phyloP scores from a whole-genome alignment of 1,140 invertebrate species.

The Paraescarpia echinospica region DNA sequence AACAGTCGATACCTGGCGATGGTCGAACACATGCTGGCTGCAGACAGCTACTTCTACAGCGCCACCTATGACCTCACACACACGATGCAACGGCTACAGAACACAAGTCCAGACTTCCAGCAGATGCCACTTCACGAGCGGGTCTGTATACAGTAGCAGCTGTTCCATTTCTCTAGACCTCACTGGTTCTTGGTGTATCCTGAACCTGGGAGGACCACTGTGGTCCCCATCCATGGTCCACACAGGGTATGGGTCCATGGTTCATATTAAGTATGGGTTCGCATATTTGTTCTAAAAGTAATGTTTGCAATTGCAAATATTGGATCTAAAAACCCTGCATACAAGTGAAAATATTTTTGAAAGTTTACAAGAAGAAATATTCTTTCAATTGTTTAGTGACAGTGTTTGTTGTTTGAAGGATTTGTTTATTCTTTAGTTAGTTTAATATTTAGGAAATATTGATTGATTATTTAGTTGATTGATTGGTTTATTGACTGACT shows the following conservation, averaged over 20 bases:
- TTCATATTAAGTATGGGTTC: too few relatives aligned
- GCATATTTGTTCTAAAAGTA: background rate
- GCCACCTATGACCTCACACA: conserved; percentile 93
- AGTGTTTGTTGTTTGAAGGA: background rate
- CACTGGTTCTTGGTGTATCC: too few relatives aligned
- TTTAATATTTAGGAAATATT: background rate
- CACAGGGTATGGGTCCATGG: too few relatives aligned
- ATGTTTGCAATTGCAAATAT: background rate
- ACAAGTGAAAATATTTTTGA: background rate
- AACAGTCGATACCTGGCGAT: conserved; percentile 80
- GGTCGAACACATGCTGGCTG: conserved; percentile 74
- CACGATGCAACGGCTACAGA: conserved; percentile 84
- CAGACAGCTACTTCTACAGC: conserved; percentile 87
- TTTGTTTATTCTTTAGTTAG: background rate
- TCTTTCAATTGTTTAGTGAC: background rate
- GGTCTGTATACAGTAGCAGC: conserved; percentile 41
- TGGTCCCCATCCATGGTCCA: too few relatives aligned
- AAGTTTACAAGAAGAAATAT: background rate
- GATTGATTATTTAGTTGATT: conserved; percentile 9
- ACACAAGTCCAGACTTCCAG: conserved; percentile 82
- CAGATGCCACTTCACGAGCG: conserved; percentile 65
- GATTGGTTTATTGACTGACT: background rate
- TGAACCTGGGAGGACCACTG: too few relatives aligned
- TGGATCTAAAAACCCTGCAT: background rate
- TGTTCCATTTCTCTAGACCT: too few relatives aligned